Percentiles rank a stretch among this genome's conserved stretches.
phyloP scores from a whole-genome alignment of 2,113 vertebrate species.

The Emydocephalus ijimae region DNA sequence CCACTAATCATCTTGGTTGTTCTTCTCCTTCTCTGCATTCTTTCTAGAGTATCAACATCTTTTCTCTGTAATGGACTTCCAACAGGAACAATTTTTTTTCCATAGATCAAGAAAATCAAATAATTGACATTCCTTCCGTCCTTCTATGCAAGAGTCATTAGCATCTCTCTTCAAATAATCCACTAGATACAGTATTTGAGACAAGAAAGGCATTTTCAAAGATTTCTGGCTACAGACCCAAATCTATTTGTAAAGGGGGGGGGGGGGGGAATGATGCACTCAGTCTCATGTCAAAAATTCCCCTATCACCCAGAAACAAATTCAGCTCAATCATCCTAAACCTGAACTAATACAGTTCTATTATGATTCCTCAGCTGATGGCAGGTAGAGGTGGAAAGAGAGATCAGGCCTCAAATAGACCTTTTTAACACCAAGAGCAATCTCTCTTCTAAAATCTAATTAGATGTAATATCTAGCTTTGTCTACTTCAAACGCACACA shows the following conservation, averaged over 20 bases:
- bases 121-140: background rate
- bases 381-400: background rate
- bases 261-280: background rate
- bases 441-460: background rate
- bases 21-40: too few species aligned
- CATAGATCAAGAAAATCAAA: background rate
- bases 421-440: background rate
- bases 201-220: background rate
- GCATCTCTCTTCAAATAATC: background rate
- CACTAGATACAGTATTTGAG: background rate
- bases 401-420: background rate
- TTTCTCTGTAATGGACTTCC: background rate
- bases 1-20: too few species aligned
- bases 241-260: background rate
- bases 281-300: background rate
- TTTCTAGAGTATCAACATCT: background rate
- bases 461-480: background rate
- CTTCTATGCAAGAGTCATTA: background rate
- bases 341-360: background rate
- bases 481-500: slow-evolving; percentile 26
- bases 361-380: background rate
- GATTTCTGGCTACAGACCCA: background rate
- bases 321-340: background rate
- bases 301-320: background rate
- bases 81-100: background rate